Conservation (phyloP, 2,797 vertebrate species). For the Petrocephalus schoutedeni region DNA sequence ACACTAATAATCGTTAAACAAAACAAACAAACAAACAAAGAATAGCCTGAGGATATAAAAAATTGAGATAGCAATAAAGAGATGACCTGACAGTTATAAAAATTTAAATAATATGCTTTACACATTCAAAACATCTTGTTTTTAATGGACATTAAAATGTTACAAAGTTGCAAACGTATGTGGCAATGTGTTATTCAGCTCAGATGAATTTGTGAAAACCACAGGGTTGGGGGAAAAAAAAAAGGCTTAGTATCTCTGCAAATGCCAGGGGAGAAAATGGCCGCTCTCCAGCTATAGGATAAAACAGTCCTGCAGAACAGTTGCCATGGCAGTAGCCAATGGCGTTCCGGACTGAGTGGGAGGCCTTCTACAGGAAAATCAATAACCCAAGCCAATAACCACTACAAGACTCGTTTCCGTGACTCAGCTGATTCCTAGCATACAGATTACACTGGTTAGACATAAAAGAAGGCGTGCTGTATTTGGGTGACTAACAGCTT, state of each 20-base stretch:
- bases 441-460: background rate
- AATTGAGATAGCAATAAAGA: background rate
- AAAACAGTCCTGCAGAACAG: constrained; percentile 29
- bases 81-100: background rate
- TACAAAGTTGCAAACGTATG: background rate
- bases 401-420: background rate
- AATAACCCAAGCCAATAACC: background rate
- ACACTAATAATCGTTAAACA: background rate
- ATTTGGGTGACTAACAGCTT: background rate
- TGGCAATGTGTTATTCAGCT: background rate
- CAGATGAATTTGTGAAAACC: background rate
- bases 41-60: background rate
- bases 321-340: constrained; percentile 37
- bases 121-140: background rate
- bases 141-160: background rate
- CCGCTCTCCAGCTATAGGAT: constrained; percentile 29
- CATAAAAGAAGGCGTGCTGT: background rate
- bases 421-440: background rate
- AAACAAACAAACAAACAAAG: background rate
- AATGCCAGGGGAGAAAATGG: background rate
- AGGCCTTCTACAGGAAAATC: background rate
- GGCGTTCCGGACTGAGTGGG: constrained; percentile 1
- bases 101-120: background rate
- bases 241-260: background rate
- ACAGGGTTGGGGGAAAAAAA: background rate